Percentiles rank a stretch among this genome's conserved stretches.
phyloP scores from a whole-genome alignment of 1,140 invertebrate species.

The Megalonaias nervosa region DNA sequence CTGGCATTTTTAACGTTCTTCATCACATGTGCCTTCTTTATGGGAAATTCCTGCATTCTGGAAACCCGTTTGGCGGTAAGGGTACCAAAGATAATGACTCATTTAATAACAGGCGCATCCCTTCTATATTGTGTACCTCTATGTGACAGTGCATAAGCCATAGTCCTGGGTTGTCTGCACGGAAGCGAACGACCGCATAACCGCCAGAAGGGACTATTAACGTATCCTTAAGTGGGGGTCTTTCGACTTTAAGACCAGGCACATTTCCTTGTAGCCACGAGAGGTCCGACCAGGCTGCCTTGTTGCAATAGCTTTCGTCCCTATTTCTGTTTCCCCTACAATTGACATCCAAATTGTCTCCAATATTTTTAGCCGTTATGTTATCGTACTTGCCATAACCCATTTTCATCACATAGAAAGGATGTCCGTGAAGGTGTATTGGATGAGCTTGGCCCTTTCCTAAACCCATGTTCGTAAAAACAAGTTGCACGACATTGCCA shows the following conservation, averaged over 20 bases:
- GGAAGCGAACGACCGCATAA: conserved; percentile 80
- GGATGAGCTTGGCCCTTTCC: conserved; percentile 77
- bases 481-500: conserved; percentile 51
- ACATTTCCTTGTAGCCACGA: conserved; percentile 52
- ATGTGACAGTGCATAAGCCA: conserved; percentile 68
- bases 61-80: conserved; percentile 42
- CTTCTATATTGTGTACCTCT: conserved; percentile 53
- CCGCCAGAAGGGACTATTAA: conserved; percentile 80
- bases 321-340: conserved; percentile 40
- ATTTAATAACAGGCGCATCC: conserved; percentile 63
- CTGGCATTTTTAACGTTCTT: no score
- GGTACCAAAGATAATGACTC: conserved; percentile 48
- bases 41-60: conserved; percentile 26
- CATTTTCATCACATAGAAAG: conserved; percentile 80
- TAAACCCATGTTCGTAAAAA: conserved; percentile 73
- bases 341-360: conserved; percentile 47
- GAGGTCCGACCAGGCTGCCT: conserved; percentile 50
- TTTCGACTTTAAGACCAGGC: conserved; percentile 67
- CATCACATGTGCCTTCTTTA: no score
- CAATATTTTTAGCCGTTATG: conserved; percentile 59
- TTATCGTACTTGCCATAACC: conserved; percentile 59
- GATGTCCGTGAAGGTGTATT: conserved; percentile 84
- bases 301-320: conserved; percentile 50
- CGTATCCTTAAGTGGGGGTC: conserved; percentile 81
- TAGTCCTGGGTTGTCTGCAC: conserved; percentile 80